Evolutionary conservation across 2,888 invertebrate genomes (phyloP), one percentile per base, ranked within the genome.

Genomic region (Rhingia rostrata): DNA sequence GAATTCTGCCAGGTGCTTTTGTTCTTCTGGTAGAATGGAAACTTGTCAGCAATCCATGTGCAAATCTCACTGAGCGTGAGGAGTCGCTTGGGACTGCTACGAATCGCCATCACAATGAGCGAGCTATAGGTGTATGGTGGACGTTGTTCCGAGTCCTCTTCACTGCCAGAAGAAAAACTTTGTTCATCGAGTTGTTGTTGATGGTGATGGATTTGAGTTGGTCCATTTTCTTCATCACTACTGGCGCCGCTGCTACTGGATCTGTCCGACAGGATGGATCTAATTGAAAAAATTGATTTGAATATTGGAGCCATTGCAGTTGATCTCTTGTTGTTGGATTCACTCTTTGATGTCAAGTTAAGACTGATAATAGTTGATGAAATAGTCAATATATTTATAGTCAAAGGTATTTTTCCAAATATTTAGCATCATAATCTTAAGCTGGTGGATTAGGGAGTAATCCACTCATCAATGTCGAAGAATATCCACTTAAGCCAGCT

Each of bases 1-100:
- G 98, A 98, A 90, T 99, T 99, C 92, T 99, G 99, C 99, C 99
- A 99, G 4, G 98, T 98, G 89, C 97, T 98, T 88, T 97, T 98
- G 91, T 98, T 98, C 90, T 98, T 97, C 75, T 96, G 94, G 91
- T 99, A 99, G 91, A 98, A 99, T 0, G 99, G 97, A 89, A 98
- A 99, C 91, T 97, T 97, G 87, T 95, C 95, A 95, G 98, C 98
- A 88, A 99, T 99, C 92, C 97, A 99, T 91, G 98, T 97, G 93
- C 98, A 98, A 88, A 99, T 99, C 53, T 98, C 98, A 92, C 97
- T 98, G 3, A 98, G 92, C 0, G 98, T 98, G 32, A 98, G 93
- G 22, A 97, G 93, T 90, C 97, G 97, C 88, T 98, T 97, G 0
- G 97, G 95, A 89, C 97, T 97, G 90, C 96, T 95, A 43, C 98